phyloP scores from a whole-genome alignment of 2,113 vertebrate species.

The Pteruthius melanotis region DNA sequence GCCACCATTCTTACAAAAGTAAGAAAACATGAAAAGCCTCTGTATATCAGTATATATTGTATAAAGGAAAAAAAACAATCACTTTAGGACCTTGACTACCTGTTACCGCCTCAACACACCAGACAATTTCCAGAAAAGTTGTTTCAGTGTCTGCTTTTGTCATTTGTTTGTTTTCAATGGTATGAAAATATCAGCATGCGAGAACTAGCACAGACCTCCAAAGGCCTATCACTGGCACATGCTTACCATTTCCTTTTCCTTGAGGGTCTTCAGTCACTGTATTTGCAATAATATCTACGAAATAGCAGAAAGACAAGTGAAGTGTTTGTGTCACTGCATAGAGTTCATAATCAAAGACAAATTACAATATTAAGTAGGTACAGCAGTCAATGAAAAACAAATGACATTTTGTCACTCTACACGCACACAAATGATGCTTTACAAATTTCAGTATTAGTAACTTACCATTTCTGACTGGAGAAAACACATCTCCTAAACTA shows the following conservation, averaged over 20 bases:
- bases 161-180: background rate
- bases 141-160: background rate
- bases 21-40: background rate
- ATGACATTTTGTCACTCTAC: background rate
- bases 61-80: background rate
- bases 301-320: conserved; percentile 9
- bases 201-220: background rate
- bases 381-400: background rate
- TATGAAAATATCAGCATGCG: background rate
- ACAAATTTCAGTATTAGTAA: background rate
- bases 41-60: background rate
- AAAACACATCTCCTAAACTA: conserved; percentile 91
- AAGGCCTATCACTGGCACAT: background rate
- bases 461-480: conserved; percentile 90
- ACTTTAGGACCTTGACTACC: background rate
- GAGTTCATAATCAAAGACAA: background rate
- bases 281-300: conserved; percentile 71
- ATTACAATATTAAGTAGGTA: background rate
- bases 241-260: conserved; percentile 78
- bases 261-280: conserved; percentile 68
- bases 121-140: background rate
- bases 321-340: background rate
- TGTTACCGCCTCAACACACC: background rate
- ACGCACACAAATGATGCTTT: background rate
- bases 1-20: background rate